Base-by-base conservation (phyloP, 2,797 vertebrate genomes). In the Gephyroberyx darwinii region DNA sequence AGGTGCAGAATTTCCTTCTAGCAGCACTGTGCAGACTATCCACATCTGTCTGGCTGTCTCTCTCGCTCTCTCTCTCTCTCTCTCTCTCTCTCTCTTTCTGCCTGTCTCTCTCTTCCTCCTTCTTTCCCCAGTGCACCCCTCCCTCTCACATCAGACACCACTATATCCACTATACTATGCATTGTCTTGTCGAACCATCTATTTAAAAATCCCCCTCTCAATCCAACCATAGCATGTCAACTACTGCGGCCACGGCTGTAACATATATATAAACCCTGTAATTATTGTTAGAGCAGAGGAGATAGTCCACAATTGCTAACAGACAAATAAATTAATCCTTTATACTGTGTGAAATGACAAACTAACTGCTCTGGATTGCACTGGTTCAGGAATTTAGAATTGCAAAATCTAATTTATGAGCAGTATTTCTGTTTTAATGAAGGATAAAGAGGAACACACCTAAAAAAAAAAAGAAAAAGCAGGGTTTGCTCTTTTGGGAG, bases 151-250 rank as follows among this genome's bases (percentile, higher is more conserved):
- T 82, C 84, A 50, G 70, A 69, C 61, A 70, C 60, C 55, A 72
- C 84, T 65, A 78, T 69, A 81, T 74, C 63, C 69, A 61, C 65
- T 50, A 22, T 26, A 8, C 16, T 9, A 39, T 54, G 14, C 37
- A 47, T 64, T 52, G 48, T 52, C 50, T 64, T 53, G 31, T 45
- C 76, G 62, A 71, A 74, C 43, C 71, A 78, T 74, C 78, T 81
- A 84, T 53, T 62, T 81, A 41, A 80, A 84, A 84, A 91, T 90
- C 63, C 62, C 60, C 65, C 83, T 88, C 65, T 73, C 16, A 22
- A 54, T 75, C 74, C 45, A 30, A 65, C 65, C 78, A 41, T 35
- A 30, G 64, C 62, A 57, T 54, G 80, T 78, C 80, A 77, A 8
- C 54, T 45, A 12, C 19, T 19, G 45, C 47, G 71, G 39, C 76